phyloP scores from a whole-genome alignment of 2,113 vertebrate genomes.

The Turnix velox region DNA sequence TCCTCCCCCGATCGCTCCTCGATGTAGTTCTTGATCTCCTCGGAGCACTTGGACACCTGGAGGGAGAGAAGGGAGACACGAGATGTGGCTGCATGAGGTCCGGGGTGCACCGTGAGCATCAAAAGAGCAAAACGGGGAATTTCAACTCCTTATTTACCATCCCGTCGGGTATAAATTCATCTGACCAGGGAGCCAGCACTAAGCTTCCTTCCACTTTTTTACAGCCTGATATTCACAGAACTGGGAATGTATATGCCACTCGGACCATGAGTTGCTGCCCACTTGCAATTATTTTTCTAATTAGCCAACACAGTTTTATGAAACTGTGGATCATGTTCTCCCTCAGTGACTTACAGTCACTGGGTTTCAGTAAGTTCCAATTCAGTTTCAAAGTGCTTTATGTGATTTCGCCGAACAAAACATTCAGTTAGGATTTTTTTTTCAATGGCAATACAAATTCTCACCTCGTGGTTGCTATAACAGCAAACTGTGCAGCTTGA shows the following conservation, averaged over 20 bases:
- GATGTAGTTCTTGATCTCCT: constrained; percentile 91
- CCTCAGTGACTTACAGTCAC: fast-evolving
- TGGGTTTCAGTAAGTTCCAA: neutral
- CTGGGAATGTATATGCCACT: neutral
- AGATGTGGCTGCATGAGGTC: neutral
- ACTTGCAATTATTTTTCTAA: neutral
- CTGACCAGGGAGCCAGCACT: neutral
- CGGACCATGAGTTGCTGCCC: neutral
- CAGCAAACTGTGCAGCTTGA: neutral
- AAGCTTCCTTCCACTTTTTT: neutral
- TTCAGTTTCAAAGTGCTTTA: neutral
- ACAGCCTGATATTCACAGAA: neutral
- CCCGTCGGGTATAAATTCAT: neutral
- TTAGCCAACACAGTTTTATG: neutral
- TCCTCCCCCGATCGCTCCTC: constrained; percentile 88
- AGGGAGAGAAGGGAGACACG: neutral
- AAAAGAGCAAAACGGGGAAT: neutral
- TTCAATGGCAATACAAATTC: neutral
- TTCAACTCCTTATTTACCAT: neutral
- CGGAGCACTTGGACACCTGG: constrained; percentile 96
- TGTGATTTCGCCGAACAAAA: neutral
- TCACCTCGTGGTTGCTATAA: neutral
- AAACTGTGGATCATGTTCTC: neutral
- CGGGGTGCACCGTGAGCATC: neutral
- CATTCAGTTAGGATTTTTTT: neutral